Conservation (phyloP, 2,888 invertebrate genomes). For the Drosophila neotestacea region DNA sequence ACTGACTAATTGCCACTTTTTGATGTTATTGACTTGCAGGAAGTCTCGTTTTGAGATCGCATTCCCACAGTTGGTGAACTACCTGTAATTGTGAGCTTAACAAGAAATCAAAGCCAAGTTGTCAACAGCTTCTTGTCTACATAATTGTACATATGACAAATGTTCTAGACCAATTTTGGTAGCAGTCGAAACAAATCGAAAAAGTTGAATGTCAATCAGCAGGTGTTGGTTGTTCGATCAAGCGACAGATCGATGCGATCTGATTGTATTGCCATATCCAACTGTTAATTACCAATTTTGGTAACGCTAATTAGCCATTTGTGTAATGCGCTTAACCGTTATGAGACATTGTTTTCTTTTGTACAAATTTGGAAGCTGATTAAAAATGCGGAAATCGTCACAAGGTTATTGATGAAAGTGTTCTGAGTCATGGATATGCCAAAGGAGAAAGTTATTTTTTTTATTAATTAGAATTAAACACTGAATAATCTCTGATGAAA, state of each 20-base stretch:
- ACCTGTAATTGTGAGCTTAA: slow-evolving; percentile 1
- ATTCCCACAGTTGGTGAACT: not conserved
- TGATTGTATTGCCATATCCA: slow-evolving; percentile 49
- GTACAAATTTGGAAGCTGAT: slow-evolving; percentile 35
- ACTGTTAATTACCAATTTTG: slow-evolving; percentile 72
- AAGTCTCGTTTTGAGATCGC: slow-evolving; percentile 16
- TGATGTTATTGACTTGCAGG: slow-evolving; percentile 26
- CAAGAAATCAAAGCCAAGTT: slow-evolving; percentile 46
- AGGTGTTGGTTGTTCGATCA: slow-evolving; percentile 52
- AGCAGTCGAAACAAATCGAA: slow-evolving; percentile 5
- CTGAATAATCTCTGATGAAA: not conserved
- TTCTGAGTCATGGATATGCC: slow-evolving; percentile 40
- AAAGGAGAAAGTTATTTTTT: slow-evolving; percentile 15
- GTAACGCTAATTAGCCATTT: slow-evolving; percentile 71
- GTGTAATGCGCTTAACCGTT: slow-evolving; percentile 59
- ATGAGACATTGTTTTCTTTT: slow-evolving; percentile 10
- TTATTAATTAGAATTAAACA: slow-evolving; percentile 1
- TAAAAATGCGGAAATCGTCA: slow-evolving; percentile 45
- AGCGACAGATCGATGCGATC: slow-evolving; percentile 17
- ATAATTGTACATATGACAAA: slow-evolving; percentile 33
- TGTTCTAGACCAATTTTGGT: slow-evolving; percentile 54
- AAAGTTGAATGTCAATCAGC: slow-evolving; percentile 67
- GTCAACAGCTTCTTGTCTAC: slow-evolving; percentile 45
- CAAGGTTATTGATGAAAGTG: slow-evolving; percentile 24
- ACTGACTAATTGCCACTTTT: slow-evolving; percentile 40